Percentiles rank a stretch among this genome's conserved stretches.
phyloP scores from a whole-genome alignment of 2,888 invertebrate genomes.

The Caenorhabditis becei region DNA sequence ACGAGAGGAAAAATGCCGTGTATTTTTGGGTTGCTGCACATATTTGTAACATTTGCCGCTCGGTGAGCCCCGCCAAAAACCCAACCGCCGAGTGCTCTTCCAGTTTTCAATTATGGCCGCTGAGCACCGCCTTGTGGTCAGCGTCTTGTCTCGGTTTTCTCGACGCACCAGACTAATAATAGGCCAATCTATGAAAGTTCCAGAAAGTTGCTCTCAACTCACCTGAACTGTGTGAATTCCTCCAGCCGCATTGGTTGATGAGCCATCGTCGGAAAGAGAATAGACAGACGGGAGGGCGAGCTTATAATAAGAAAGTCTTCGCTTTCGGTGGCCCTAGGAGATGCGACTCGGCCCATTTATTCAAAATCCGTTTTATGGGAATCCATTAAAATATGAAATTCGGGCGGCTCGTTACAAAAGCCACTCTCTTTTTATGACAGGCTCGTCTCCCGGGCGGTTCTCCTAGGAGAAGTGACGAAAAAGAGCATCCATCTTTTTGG shows the following conservation, averaged over 20 bases:
- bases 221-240: constrained; percentile 52
- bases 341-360: constrained; percentile 36
- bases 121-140: constrained; percentile 19
- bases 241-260: constrained; percentile 26
- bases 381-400: constrained; percentile 55
- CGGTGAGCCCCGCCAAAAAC: constrained; percentile 38
- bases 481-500: constrained; percentile 1
- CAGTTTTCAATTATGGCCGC: constrained; percentile 58
- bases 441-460: constrained; percentile 17
- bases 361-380: constrained; percentile 58
- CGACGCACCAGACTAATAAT: constrained; percentile 12
- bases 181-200: not conserved
- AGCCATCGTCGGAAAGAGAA: not conserved
- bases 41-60: constrained; percentile 57
- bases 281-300: not conserved
- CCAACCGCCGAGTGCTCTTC: constrained; percentile 47
- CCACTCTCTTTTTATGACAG: constrained; percentile 41
- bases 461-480: constrained; percentile 3
- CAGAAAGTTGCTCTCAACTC: not conserved
- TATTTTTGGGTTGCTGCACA: constrained; percentile 47
- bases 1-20: constrained; percentile 30
- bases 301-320: not conserved
- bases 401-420: constrained; percentile 50
- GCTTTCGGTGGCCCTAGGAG: constrained; percentile 33
- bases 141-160: not conserved